Conservation (phyloP, 2,113 vertebrate genomes). For the Nettapus auritus region DNA sequence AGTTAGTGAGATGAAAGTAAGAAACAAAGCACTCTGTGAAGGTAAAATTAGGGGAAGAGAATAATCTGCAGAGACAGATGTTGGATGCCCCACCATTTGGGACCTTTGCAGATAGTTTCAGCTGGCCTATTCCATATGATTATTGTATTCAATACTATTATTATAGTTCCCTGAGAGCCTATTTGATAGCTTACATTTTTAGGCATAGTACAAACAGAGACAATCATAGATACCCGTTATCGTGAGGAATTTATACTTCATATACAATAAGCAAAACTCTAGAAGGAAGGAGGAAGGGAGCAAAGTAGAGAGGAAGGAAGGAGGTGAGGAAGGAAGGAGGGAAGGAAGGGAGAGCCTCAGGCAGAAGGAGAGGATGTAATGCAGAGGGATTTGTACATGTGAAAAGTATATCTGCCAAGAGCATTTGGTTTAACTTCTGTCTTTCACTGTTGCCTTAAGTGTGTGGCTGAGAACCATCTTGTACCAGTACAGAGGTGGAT, state of each 20-base stretch:
- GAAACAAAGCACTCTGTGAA: neutral
- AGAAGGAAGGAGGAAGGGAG: neutral
- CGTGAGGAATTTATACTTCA: neutral
- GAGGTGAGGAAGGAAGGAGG: neutral
- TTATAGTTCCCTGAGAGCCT: neutral
- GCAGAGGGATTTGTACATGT: too few species aligned
- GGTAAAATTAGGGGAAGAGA: neutral
- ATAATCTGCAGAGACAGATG: neutral
- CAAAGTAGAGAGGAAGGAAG: neutral
- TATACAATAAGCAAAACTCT: neutral
- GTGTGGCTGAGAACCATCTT: neutral
- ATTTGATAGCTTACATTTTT: neutral
- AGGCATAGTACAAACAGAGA: neutral
- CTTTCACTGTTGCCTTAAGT: neutral
- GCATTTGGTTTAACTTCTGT: rapidly evolving
- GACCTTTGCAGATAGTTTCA: neutral
- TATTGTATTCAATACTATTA: neutral
- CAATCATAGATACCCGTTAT: neutral
- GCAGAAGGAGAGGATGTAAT: neutral
- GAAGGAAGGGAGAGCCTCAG: too few species aligned
- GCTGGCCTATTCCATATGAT: neutral
- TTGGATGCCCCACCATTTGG: neutral
- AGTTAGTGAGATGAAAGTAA: slow-evolving; percentile 27
- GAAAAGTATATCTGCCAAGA: neutral
- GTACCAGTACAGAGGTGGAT: neutral